Evolutionary conservation across 2,888 invertebrate species (phyloP).

Genomic region (Zootermopsis nevadensis): DNA sequence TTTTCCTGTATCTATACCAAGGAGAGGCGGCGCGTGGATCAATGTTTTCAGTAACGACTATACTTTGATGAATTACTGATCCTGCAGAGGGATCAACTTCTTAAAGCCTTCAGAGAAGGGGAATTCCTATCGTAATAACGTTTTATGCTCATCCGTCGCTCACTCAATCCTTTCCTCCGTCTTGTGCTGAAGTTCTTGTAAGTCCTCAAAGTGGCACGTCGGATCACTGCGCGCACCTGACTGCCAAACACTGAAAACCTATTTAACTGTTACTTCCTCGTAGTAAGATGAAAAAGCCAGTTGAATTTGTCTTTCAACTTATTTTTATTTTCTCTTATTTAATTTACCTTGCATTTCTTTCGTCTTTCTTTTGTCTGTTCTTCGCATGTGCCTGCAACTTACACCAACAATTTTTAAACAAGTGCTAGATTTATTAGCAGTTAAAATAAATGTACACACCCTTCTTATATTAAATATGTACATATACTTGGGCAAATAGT

Average conservation of each 20-base stretch:
- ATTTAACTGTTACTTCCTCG: no score
- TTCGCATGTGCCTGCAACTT: no score
- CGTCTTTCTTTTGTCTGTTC: no score
- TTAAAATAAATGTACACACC: no score
- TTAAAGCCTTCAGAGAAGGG: not conserved
- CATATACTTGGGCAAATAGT: no score
- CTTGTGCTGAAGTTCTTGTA: not conserved
- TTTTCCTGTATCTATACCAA: no score
- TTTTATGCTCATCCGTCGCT: not conserved
- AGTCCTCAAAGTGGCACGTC: not conserved
- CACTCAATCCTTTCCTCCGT: conserved; percentile 10
- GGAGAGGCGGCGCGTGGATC: not conserved
- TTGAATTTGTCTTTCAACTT: not conserved
- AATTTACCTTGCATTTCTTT: not conserved
- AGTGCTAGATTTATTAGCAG: no score
- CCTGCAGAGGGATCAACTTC: not conserved
- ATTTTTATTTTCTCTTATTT: not conserved
- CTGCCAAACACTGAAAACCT: not conserved
- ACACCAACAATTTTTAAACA: no score
- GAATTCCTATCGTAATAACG: not conserved
- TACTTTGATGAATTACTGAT: conserved; percentile 15
- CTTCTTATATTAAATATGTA: no score
- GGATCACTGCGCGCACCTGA: not conserved
- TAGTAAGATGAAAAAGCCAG: not conserved
- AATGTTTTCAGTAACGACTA: conserved; percentile 1